phyloP scores from a whole-genome alignment of 2,797 vertebrate genomes.

The Scolopax bukidnonensis region DNA sequence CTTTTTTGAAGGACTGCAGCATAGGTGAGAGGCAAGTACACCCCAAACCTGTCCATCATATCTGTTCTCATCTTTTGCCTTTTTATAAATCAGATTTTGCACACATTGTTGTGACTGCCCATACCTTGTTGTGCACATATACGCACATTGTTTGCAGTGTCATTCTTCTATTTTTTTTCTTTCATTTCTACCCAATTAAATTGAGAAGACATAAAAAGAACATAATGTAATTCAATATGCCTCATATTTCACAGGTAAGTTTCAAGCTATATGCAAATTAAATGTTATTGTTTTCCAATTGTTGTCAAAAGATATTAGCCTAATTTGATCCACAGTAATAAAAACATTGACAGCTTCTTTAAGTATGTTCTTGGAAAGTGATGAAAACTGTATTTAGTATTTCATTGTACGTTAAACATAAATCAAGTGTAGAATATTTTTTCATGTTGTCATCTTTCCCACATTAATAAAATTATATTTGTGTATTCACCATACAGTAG shows the following conservation, averaged over 20 bases:
- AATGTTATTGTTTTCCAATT: constrained; percentile 1
- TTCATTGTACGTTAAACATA: not conserved
- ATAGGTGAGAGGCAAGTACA: not conserved
- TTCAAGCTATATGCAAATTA: constrained; percentile 1
- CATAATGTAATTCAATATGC: not conserved
- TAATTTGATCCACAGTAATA: not conserved
- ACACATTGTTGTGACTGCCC: not conserved
- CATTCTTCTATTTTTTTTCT: not conserved
- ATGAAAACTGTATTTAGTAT: not conserved
- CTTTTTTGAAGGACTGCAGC: not conserved
- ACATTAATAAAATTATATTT: not conserved
- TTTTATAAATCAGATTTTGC: not conserved
- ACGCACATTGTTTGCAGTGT: not conserved
- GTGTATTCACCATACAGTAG: not conserved
- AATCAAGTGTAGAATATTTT: not conserved
- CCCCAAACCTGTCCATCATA: not conserved
- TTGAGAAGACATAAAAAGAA: not conserved
- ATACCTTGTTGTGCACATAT: not conserved
- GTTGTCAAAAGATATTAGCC: not conserved
- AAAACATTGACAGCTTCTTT: not conserved
- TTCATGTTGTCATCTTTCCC: not conserved
- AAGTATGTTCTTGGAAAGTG: not conserved
- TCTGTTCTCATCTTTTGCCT: not conserved
- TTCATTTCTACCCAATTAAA: not conserved
- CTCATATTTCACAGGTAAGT: not conserved